Evolutionary conservation across 2,113 vertebrate genomes (phyloP).

Genomic region (Nothoprocta perdicaria): DNA sequence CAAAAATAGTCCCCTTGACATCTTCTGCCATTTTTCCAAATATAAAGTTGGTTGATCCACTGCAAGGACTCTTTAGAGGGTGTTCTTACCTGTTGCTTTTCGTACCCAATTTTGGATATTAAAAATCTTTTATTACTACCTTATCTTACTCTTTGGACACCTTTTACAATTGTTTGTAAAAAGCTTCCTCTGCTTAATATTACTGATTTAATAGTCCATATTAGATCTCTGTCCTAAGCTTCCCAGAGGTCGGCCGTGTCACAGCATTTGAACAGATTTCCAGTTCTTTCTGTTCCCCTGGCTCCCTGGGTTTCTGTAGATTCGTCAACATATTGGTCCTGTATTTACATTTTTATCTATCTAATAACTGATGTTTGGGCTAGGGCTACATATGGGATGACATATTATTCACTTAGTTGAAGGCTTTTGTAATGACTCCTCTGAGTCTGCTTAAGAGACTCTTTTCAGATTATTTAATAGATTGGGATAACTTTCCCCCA

Average conservation of each 20-base stretch:
- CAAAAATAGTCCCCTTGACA: not conserved
- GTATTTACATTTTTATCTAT: slow-evolving; percentile 28
- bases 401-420: not conserved
- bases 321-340: not conserved
- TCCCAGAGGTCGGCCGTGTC: not conserved
- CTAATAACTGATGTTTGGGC: slow-evolving; percentile 6
- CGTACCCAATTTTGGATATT: not conserved
- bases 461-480: not conserved
- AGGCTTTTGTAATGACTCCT: not conserved
- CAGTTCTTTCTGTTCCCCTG: slow-evolving; percentile 26
- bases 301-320: not conserved
- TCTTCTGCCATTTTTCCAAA: not conserved
- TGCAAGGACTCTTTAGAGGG: not conserved
- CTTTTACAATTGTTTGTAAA: not conserved
- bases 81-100: not conserved
- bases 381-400: not conserved
- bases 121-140: not conserved
- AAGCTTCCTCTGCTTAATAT: not conserved
- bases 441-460: not conserved
- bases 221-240: not conserved
- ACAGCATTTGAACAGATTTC: slow-evolving; percentile 14
- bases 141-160: not conserved
- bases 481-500: not conserved
- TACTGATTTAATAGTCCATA: not conserved
- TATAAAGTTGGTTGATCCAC: no score